A percentile compares a stretch with the other conserved stretches of the same genome.
Conservation (phyloP, 2,797 vertebrate species). For the Pangasius mekongensis region DNA sequence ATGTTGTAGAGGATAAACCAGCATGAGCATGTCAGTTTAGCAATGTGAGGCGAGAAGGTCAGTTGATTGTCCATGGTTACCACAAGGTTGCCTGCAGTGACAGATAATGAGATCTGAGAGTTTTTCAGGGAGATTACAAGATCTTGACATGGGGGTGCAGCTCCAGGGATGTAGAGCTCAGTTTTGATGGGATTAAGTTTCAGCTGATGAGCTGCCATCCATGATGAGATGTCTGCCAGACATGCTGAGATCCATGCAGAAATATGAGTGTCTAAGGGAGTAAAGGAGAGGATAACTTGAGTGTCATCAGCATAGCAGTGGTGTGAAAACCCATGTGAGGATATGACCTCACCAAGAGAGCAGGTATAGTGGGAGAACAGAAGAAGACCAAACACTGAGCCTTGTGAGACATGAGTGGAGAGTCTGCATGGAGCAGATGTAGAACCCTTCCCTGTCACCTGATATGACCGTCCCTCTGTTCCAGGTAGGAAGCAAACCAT, state of each 20-base stretch:
- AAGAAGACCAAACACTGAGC: background rate
- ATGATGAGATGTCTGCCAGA: background rate
- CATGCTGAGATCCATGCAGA: background rate
- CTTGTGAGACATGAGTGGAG: background rate
- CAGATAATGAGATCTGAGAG: conserved; percentile 19
- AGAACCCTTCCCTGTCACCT: background rate
- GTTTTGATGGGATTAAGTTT: background rate
- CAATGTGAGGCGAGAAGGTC: background rate
- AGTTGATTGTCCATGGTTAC: background rate
- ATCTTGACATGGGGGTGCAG: background rate
- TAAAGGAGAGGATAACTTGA: background rate
- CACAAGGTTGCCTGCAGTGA: background rate
- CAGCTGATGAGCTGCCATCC: background rate
- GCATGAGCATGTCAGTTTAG: conserved; percentile 7
- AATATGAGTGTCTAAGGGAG: background rate
- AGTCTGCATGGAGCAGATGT: background rate
- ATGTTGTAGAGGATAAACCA: conserved; percentile 19
- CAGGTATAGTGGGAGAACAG: background rate
- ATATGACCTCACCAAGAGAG: background rate
- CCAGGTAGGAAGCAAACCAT: background rate
- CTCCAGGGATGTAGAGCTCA: background rate
- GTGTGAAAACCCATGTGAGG: background rate
- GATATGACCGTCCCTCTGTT: background rate
- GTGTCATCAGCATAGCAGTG: background rate
- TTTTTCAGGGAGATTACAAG: conserved; percentile 8